A percentile compares a stretch with the other conserved stretches of the same genome.
Evolutionary conservation across 2,113 vertebrate species (phyloP).

Genomic region (pig (Sus scrofa)): T2T-Sscrofa CM000814.6:36506501-36507000

Average conservation of each 20-base stretch:
- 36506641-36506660: no score
- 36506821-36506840: not conserved
- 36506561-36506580: no score
- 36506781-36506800: slow-evolving; percentile 20
- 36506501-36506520: no score
- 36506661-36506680: no score
- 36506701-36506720: no score
- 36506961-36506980: not conserved
- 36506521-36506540: no score
- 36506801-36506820: not conserved
- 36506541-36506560: no score
- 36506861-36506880: not conserved
- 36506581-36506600: no score
- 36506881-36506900: not conserved
- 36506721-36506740: no score
- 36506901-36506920: not conserved
- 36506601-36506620: no score
- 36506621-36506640: no score
- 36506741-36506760: not conserved
- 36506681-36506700: no score
- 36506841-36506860: not conserved
- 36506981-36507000: not conserved
- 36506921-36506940: not conserved
- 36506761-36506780: not conserved
- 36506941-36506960: not conserved